These are phyloP conservation scores for Cheilosia vulpina DNA, from an alignment of 2,888 invertebrate species.

Conservation along the genomic window DNA sequence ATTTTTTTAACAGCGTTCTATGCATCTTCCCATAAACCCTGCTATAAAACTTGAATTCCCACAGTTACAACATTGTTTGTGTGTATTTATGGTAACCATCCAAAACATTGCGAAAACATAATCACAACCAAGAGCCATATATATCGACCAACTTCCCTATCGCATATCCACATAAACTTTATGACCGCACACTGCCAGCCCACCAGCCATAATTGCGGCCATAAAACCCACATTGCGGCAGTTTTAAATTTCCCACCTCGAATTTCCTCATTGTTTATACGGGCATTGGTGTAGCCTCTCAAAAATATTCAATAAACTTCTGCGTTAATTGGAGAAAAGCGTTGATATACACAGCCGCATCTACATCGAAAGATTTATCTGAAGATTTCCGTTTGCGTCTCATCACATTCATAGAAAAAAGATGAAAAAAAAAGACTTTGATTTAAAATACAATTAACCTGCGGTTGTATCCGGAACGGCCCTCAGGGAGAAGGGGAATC, in stretches of 20 bases:
- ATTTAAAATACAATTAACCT: constrained; percentile 73
- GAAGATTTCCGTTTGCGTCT: constrained; percentile 58
- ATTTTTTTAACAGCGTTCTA: no score
- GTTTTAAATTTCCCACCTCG: constrained; percentile 36
- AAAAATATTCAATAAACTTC: constrained; percentile 67
- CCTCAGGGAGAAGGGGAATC: constrained; percentile 16
- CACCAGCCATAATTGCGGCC: constrained; percentile 33
- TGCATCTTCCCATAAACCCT: no score
- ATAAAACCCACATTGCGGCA: constrained; percentile 55
- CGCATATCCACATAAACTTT: constrained; percentile 12
- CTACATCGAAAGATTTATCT: constrained; percentile 58
- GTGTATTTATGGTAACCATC: no score
- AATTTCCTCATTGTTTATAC: constrained; percentile 45
- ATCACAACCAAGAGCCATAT: no score
- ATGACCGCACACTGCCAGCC: constrained; percentile 23
- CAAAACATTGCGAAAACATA: no score
- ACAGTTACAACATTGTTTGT: no score
- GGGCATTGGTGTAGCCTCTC: neutral
- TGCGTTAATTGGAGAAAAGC: constrained; percentile 67
- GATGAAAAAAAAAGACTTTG: constrained; percentile 38
- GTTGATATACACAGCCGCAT: constrained; percentile 63
- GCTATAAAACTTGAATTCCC: no score
- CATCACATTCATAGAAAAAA: constrained; percentile 10
- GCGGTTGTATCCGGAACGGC: constrained; percentile 58
- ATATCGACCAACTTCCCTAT: no score